Base-by-base conservation (phyloP, 2,113 vertebrate species). In the Lophotis ruficrista region DNA sequence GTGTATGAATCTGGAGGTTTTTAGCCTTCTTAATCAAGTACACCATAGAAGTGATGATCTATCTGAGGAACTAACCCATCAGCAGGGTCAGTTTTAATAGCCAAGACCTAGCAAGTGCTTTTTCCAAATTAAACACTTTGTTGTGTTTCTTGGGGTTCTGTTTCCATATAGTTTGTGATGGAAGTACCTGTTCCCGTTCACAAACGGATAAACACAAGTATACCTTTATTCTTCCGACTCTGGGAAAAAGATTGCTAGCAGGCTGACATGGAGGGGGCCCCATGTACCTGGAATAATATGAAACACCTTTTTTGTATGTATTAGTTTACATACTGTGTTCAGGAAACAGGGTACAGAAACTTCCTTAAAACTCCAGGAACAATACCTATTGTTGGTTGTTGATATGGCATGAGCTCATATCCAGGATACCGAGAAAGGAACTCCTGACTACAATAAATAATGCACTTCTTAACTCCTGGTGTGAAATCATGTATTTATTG, bases 391-490 rank as follows among this genome's bases (percentile, higher is more conserved):
- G 98, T 99, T 95, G 62, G 87, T 45, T 91, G 82, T 93, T 94
- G 96, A 98, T 98, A 98, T 4, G 97, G 87, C 70, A 94, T 98
- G 98, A 98, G 98, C 98, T 99, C 98, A 98, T 97, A 98, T 98
- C 97, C 97, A 98, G 97, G 97, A 97, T 93, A 95, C 82, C 4
- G 14, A 84, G 86, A 94, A 96, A 94, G 93, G 89, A 98, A 96
- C 72, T 78, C 69, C 70, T 71, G 79, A 62, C 82, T 72, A 93
- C 95, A 97, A 98, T 98, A 98, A 98, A 98, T 98, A 97, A 96
- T 97, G 76, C 82, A 97, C 88, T 96, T 98, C 97, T 97, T 96
- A 98, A 97, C 95, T 95, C 96, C 90, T 21, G 8, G 53, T 50
- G 91, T 79, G 96, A 97, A 95, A 90, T 71, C 95, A 90, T 88